Evolutionary conservation across 2,113 vertebrate genomes (phyloP), one percentile per base, ranked within the genome.

Genomic region (Varanus komodoensis): DNA sequence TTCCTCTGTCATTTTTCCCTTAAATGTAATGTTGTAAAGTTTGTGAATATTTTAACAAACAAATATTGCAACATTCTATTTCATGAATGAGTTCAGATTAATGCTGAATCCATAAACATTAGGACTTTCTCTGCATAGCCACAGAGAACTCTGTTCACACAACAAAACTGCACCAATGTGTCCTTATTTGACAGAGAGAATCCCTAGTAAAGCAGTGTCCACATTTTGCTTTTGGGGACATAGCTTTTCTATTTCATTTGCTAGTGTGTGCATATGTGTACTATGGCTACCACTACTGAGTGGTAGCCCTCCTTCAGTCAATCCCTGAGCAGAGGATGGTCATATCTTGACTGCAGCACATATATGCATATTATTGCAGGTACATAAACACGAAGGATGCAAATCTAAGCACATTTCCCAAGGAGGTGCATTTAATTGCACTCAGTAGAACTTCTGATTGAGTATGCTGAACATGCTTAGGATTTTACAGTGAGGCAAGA

Each of bases 131-230:
- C 15, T 94, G 5, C 92, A 95, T 86, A 2, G 90, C 95, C 96
- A 94, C 94, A 0, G 0, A 93, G 93, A 93, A 93, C 96, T 95
- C 97, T 95, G 93, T 93, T 96, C 95, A 91, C 89, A 91, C 91
- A 95, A 93, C 95, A 96, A 96, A 93, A 93, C 95, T 82, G n/a
- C 23, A 38, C 11, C 34, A 3, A 95, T 6, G 23, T 52, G 50
- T 61, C 27, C 29, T 6, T 64, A 1, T 78, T 61, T 77, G 38
- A 11, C 23, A 44, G 52, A 4, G 32, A 61, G 34, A 75, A 4
- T 29, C 50, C n/a, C 9, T 57, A 50, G 4, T 86, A 74, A n/a
- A 74, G n/a, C 69, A 32, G 17, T 71, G 27, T 50, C 69, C 0
- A 17, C n/a, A 25, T 73, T 74, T 52, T 85, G 44, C 48, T 52